Conservation (phyloP, 2,113 vertebrate species). For the Corythornis cristatus region DNA sequence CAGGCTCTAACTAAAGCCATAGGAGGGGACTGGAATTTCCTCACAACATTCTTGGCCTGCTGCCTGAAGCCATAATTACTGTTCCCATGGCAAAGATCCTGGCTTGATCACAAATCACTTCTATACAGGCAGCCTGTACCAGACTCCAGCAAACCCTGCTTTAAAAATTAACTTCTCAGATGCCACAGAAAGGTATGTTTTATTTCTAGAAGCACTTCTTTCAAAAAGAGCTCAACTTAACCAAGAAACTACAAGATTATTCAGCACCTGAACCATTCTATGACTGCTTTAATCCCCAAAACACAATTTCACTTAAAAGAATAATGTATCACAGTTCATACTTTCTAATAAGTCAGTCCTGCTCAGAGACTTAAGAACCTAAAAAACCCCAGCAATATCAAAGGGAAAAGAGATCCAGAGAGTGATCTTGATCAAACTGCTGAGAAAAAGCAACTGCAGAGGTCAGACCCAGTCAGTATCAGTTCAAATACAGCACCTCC, state of each 20-base stretch:
- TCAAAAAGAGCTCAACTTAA: not conserved
- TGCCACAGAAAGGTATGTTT: not conserved
- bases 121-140: constrained; percentile 32
- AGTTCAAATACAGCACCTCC: not conserved
- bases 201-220: not conserved
- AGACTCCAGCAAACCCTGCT: constrained; percentile 24
- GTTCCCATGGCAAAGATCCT: constrained; percentile 71
- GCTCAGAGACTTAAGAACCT: not conserved
- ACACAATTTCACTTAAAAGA: not conserved
- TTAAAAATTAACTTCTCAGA: constrained; percentile 64
- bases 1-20: constrained; percentile 39
- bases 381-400: not conserved
- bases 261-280: not conserved
- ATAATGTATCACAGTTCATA: not conserved
- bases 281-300: not conserved
- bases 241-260: not conserved
- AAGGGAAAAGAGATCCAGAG: not conserved
- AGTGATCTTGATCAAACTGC: not conserved
- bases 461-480: not conserved
- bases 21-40: constrained; percentile 60
- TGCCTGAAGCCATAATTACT: constrained; percentile 63
- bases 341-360: not conserved
- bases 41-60: constrained; percentile 54
- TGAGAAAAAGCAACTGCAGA: not conserved
- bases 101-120: constrained; percentile 59